Evolutionary conservation across 1,140 invertebrate species (phyloP), one percentile per base, ranked within the genome.

Genomic region (Drosophila punjabiensis): DNA sequence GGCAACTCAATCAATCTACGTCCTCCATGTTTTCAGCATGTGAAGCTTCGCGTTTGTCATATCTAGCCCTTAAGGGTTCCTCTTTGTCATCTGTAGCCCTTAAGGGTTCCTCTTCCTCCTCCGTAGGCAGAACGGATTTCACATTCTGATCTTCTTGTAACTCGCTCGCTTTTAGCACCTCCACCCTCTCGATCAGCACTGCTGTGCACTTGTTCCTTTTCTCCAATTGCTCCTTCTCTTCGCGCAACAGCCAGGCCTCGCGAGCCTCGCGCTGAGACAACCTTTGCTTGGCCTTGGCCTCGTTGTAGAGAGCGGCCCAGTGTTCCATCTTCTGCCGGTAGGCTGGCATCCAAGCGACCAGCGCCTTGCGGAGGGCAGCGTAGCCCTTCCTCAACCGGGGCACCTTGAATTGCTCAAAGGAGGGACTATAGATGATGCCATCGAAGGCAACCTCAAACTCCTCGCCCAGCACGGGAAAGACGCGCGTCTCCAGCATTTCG

Each of bases 371-470:
- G 0, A 84, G 59, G 4, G 5, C 33, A 14, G 9, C 20, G n/a
- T 71, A 65, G 0, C 50, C 59, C 24, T 73, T 62, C 0, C 1
- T 6, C 14, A 71, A 3, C 0, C 41, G 4, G 0, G 81, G 77
- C 5, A 65, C 16, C 43, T 64, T 4, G 16, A 55, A 84, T 0
- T 62, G 6, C 8, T 10, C 30, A 28, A 81, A 77, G 0, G 18
- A 4, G 3, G 66, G 62, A 8, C 16, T 5, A 20, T 64, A 84
- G 7, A 84, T 61, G 3, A 84, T 32, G 5, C 16, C 16, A 32
- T 84, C 77, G 30, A 84, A 84, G 0, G 33, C 41, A 0, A 37
- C 6, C 41, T 83, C 81, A 5, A 83, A 82, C 1, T 68, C 63
- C 0, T 60, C 53, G 18, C n/a, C 10, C 4, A 16, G 3, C 2